phyloP scores from a whole-genome alignment of 2,888 invertebrate species.

The Melolontha melolontha region DNA sequence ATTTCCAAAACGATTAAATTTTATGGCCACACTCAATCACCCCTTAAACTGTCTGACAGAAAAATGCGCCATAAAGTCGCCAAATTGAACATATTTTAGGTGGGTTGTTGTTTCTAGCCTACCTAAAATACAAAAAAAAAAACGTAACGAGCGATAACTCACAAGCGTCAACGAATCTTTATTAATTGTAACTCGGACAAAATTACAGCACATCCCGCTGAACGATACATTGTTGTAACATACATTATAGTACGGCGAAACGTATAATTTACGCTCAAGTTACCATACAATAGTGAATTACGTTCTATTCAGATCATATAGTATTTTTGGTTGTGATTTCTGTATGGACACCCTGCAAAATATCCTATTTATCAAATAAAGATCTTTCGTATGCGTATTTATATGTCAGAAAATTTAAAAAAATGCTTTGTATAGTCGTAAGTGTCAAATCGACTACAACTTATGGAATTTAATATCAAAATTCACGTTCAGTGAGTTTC shows the following conservation, averaged over 20 bases:
- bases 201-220: constrained; percentile 6
- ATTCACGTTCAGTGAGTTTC: too few species aligned
- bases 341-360: too few species aligned
- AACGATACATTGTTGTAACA: constrained; percentile 10
- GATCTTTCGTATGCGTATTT: too few species aligned
- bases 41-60: constrained; percentile 14
- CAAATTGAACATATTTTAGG: constrained; percentile 27
- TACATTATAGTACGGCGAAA: background rate
- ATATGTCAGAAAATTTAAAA: too few species aligned
- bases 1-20: constrained; percentile 26
- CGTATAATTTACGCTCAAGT: too few species aligned
- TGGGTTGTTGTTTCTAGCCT: background rate
- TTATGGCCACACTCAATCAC: constrained; percentile 22
- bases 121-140: background rate
- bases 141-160: constrained; percentile 22
- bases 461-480: too few species aligned
- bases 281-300: too few species aligned
- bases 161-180: constrained; percentile 19
- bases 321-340: too few species aligned
- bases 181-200: constrained; percentile 21
- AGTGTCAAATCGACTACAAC: too few species aligned
- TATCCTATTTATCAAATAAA: too few species aligned
- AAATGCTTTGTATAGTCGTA: too few species aligned
- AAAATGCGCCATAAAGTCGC: constrained; percentile 29
- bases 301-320: too few species aligned